Percentiles rank a stretch among this genome's conserved stretches.
These are phyloP conservation scores for Glandiceps talaboti DNA, from an alignment of 53 echinoderm and acorn worm species.

Conservation along the genomic window DNA sequence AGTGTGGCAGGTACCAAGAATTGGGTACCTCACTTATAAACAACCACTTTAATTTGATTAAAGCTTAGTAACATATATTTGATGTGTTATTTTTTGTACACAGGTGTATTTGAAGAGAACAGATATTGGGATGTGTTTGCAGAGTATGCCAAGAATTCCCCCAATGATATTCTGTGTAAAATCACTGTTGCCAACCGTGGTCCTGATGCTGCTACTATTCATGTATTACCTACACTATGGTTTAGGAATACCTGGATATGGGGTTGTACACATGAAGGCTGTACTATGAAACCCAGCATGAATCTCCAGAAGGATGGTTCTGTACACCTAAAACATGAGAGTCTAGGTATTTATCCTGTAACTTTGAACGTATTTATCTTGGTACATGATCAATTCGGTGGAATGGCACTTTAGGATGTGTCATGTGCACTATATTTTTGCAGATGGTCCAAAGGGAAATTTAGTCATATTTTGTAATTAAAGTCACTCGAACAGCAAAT, in stretches of 20 bases:
- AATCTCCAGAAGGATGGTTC: slow-evolving; percentile 65
- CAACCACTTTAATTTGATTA: too few species aligned
- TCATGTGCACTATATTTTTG: too few species aligned
- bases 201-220: slow-evolving; percentile 84
- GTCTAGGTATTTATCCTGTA: slow-evolving; percentile 59
- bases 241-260: slow-evolving; percentile 96
- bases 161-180: slow-evolving; percentile 81
- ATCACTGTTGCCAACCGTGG: slow-evolving; percentile 85
- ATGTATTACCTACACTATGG: slow-evolving; percentile 80
- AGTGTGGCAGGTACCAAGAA: too few species aligned
- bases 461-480: too few species aligned
- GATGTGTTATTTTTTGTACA: neutral
- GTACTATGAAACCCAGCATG: slow-evolving; percentile 86
- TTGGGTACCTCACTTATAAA: too few species aligned
- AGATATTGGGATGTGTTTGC: slow-evolving; percentile 86
- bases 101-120: slow-evolving; percentile 77
- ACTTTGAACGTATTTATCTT: too few species aligned
- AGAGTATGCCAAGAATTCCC: slow-evolving; percentile 92
- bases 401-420: too few species aligned
- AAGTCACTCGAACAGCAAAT: too few species aligned
- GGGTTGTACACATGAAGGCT: slow-evolving; percentile 88
- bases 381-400: too few species aligned
- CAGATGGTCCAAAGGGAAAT: too few species aligned
- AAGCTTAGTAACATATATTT: too few species aligned
- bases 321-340: slow-evolving; percentile 56